Percentiles rank a stretch among this genome's conserved stretches.
phyloP scores from a whole-genome alignment of 2,888 invertebrate species.

The Zele albiditarsus region DNA sequence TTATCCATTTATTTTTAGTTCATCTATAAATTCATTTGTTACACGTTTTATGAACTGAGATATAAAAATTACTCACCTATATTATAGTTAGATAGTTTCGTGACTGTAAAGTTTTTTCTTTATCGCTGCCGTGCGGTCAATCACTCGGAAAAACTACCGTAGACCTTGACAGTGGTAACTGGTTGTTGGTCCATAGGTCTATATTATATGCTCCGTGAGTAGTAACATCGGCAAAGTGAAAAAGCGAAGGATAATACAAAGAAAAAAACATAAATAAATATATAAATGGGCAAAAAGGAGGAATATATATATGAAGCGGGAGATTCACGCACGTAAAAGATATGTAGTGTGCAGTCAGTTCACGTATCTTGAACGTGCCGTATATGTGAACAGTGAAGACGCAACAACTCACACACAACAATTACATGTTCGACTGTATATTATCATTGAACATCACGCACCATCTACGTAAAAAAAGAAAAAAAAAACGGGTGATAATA shows the following conservation, averaged over 20 bases:
- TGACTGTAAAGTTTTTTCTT: not conserved
- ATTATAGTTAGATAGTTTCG: not conserved
- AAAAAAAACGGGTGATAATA: not conserved
- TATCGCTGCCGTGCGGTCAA: not conserved
- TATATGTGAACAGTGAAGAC: slow-evolving; percentile 33
- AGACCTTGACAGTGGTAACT: slow-evolving; percentile 50
- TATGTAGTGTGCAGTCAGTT: slow-evolving; percentile 34
- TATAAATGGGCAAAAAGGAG: not conserved
- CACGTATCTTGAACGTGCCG: slow-evolving; percentile 50
- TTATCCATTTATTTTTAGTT: not conserved
- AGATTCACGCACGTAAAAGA: slow-evolving; percentile 32
- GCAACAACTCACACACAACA: slow-evolving; percentile 4
- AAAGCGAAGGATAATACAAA: not conserved
- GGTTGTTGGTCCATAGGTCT: slow-evolving; percentile 22
- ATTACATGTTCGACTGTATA: slow-evolving; percentile 18
- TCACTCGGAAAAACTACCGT: slow-evolving; percentile 14
- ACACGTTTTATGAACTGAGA: not conserved
- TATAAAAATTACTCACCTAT: not conserved
- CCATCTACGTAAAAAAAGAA: slow-evolving; percentile 5
- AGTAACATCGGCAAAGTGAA: not conserved
- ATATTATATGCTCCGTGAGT: not conserved
- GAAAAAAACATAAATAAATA: not conserved
- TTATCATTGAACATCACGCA: slow-evolving; percentile 4
- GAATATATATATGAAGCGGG: not conserved
- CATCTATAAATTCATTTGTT: not conserved